Evolutionary conservation across 2,113 vertebrate species (phyloP).

Genomic region (Globicephala melas): DNA sequence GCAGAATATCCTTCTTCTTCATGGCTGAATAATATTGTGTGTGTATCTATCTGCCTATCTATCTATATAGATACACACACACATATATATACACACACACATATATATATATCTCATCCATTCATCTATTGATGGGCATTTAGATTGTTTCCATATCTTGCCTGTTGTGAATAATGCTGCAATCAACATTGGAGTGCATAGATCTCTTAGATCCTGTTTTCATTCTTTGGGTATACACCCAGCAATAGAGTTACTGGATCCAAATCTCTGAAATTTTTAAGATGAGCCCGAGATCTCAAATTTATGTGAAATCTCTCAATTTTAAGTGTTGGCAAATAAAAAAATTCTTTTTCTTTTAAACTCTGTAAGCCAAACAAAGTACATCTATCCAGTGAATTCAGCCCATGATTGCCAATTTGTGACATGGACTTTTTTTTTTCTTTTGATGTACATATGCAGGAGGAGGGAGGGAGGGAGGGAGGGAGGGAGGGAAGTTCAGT

Average conservation of each 20-base stretch:
- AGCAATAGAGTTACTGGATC: background rate
- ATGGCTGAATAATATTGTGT: background rate
- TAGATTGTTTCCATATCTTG: background rate
- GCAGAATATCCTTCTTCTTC: background rate
- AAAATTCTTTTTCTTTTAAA: background rate
- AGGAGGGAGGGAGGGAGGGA: background rate
- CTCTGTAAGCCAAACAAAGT: background rate
- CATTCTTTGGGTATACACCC: background rate
- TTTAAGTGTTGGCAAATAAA: background rate
- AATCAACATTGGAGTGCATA: background rate
- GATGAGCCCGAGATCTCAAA: too few relatives aligned
- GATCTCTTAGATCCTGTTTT: background rate
- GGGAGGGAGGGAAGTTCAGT: background rate
- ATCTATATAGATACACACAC: background rate
- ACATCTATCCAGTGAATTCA: background rate
- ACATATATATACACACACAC: too few relatives aligned
- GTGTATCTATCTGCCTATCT: background rate
- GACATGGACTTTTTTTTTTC: background rate
- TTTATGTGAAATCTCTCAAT: background rate
- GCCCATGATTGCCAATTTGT: background rate
- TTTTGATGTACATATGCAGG: background rate
- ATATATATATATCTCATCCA: background rate
- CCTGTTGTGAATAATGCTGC: background rate
- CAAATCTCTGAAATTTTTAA: background rate
- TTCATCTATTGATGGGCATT: background rate